phyloP scores from a whole-genome alignment of 2,888 invertebrate genomes.

The Pseudococcus jackbeardsleyi region DNA sequence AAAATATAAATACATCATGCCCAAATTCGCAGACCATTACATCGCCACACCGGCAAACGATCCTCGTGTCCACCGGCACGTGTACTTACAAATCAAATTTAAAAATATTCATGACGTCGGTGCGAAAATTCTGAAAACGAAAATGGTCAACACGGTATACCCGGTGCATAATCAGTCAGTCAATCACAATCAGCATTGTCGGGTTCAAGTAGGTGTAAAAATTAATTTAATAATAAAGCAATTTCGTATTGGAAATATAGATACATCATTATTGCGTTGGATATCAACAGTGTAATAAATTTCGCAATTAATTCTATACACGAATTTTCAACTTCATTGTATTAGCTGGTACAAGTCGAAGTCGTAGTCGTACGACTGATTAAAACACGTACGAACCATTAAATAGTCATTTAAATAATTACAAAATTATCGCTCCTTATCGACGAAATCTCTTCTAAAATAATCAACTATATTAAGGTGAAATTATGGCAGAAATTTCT shows the following conservation, averaged over 20 bases:
- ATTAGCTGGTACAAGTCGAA: background rate
- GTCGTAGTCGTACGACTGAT: background rate
- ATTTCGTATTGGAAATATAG: background rate
- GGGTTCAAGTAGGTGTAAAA: background rate
- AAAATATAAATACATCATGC: too few relatives aligned
- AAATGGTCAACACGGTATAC: background rate
- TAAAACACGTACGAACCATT: background rate
- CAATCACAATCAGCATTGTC: background rate
- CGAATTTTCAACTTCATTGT: background rate
- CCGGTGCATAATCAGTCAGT: background rate
- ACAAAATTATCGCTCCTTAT: background rate
- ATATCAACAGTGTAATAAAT: background rate
- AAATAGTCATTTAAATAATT: background rate
- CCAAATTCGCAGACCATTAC: too few relatives aligned
- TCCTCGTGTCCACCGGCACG: too few relatives aligned
- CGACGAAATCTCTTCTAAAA: background rate
- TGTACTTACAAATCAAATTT: background rate
- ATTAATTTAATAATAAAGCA: slow-evolving; percentile 28
- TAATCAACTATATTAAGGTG: background rate
- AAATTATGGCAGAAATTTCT: too few relatives aligned
- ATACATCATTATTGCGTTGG: background rate
- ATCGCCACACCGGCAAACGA: too few relatives aligned
- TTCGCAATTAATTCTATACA: background rate
- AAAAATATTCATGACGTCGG: background rate
- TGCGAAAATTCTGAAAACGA: background rate